Percentiles rank a stretch among this genome's conserved stretches.
Evolutionary conservation across 2,113 vertebrate genomes (phyloP).

Genomic region (Pygoscelis antarcticus): DNA sequence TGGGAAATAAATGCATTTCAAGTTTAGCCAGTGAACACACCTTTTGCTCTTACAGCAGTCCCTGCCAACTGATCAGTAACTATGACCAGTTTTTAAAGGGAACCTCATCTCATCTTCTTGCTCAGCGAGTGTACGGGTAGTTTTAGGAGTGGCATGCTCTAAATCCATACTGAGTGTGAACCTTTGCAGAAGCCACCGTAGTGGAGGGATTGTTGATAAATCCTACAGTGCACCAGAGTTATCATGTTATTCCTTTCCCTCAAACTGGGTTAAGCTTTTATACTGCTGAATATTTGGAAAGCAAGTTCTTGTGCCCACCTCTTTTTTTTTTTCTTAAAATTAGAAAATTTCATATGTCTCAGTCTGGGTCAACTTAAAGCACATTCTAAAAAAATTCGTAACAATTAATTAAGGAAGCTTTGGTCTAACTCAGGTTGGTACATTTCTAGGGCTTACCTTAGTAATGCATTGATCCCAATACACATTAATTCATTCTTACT

Average conservation of each 20-base stretch:
- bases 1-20: not conserved
- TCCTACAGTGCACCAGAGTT: not conserved
- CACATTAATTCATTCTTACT: not conserved
- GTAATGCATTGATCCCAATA: not conserved
- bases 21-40: not conserved
- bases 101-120: not conserved
- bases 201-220: not conserved
- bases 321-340: not conserved
- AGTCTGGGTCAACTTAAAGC: not conserved
- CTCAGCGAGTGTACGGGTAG: not conserved
- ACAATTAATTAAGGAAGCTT: not conserved
- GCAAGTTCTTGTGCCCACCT: not conserved
- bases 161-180: not conserved
- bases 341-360: not conserved
- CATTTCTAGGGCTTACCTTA: not conserved
- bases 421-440: not conserved
- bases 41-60: not conserved
- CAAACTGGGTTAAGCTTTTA: not conserved
- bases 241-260: not conserved
- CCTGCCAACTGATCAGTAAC: not conserved
- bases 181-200: not conserved
- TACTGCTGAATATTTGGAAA: not conserved
- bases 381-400: not conserved
- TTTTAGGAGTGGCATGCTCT: not conserved
- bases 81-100: not conserved